Evolutionary conservation across 2,113 vertebrate species (phyloP), one percentile per base, ranked within the genome.

Genomic region (Corvus cornix): DNA sequence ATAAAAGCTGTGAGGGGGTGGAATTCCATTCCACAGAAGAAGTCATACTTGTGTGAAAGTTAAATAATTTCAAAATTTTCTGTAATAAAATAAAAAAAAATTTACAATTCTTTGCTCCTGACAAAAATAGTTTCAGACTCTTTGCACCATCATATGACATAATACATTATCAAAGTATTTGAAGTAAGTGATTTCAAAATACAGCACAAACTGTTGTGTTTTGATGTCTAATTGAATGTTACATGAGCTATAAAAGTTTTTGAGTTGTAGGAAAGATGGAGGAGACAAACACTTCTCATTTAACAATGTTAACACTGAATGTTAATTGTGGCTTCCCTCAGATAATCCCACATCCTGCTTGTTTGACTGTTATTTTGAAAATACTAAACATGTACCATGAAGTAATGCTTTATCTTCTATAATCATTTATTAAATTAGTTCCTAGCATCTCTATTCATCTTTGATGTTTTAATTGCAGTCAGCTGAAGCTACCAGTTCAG

Each of bases 291-390:
- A 22, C 28, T 83, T 95, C 56, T 85, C 66, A 59, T 55, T 59
- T 49, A 56, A 46, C 26, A 11, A 51, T 13, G 30, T 83, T 74
- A 93, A 62, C 21, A 55, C 22, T 77, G 93, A 84, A 76, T 93
- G 37, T 53, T 92, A 84, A 92, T 79, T 49, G 10, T 49, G 56
- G 18, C 35, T 93, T 81, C 23, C 31, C 76, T 77, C 55, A 46
- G 52, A 55, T 59, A 88, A 94, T 48, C 39, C 43, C 46, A 70
- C 16, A 56, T 46, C 78, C 35, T 88, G 30, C 55, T 66, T 68
- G 30, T 77, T 94, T 93, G 89, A 90, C 33, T 33, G 31, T 94
- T 76, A 92, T 56, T 83, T 87, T 92, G 26, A 68, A 69, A 88
- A 88, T 49, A 28, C 26, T 74, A 85, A 39, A 89, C 67, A 39